Conservation (phyloP, 2,888 invertebrate genomes). For the Stomorhina lunata region DNA sequence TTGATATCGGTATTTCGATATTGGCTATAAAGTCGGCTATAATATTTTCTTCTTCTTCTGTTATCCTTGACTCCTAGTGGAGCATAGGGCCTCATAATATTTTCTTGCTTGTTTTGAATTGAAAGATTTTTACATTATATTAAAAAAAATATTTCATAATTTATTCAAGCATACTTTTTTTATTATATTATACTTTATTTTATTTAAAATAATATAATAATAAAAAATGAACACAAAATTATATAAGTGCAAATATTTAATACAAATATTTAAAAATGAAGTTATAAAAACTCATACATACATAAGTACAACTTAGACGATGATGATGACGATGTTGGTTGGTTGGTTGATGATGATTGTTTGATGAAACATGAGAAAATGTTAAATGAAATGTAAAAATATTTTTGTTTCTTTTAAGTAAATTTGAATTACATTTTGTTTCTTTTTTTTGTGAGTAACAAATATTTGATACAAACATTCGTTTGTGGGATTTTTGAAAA, state of each 20-base stretch:
- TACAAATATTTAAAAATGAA: neutral
- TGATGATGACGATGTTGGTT: neutral
- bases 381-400: constrained; percentile 26
- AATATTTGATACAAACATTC: constrained; percentile 78
- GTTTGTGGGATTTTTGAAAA: constrained; percentile 36
- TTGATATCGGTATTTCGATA: too few species aligned
- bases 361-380: too few species aligned
- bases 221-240: constrained; percentile 54
- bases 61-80: too few species aligned
- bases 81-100: too few species aligned
- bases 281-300: neutral
- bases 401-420: constrained; percentile 1
- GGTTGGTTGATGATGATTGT: neutral
- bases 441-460: constrained; percentile 47
- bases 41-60: too few species aligned
- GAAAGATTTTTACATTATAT: too few species aligned
- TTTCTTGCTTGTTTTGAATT: too few species aligned
- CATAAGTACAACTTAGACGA: neutral
- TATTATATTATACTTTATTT: too few species aligned
- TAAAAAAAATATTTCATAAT: neutral
- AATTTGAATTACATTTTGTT: neutral
- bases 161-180: constrained; percentile 19
- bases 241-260: neutral
- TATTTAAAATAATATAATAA: neutral
- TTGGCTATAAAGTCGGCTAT: too few species aligned